Evolutionary conservation across 2,113 vertebrate species (phyloP).

Genomic region (Syngnathus scovelli): DNA sequence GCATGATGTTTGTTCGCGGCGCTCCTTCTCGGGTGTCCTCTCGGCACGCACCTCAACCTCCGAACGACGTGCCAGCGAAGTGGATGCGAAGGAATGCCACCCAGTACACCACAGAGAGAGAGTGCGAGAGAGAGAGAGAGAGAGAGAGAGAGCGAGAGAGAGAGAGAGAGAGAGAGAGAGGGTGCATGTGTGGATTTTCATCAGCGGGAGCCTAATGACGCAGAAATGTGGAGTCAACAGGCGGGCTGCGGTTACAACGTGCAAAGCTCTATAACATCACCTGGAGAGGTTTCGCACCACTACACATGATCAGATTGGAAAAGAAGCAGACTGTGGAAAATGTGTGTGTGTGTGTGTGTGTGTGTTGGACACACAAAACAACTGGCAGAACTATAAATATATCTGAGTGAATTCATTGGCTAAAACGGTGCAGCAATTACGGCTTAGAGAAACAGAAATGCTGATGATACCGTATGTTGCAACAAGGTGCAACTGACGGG

Average conservation of each 20-base stretch:
- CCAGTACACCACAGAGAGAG: neutral
- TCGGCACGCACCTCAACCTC: slow-evolving; percentile 43
- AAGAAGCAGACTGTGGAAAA: neutral
- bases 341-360: neutral
- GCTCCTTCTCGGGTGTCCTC: slow-evolving; percentile 29
- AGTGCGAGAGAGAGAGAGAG: neutral
- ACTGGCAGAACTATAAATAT: neutral
- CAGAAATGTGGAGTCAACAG: slow-evolving; percentile 25
- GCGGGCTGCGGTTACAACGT: neutral
- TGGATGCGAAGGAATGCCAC: slow-evolving; percentile 57
- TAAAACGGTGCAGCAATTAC: neutral
- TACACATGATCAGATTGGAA: neutral
- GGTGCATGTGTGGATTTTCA: slow-evolving; percentile 13
- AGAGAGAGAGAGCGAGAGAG: neutral
- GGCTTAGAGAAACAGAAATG: too few relatives aligned
- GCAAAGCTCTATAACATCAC: neutral
- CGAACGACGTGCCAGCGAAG: slow-evolving; percentile 32
- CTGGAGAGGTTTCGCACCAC: neutral
- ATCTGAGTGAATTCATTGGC: neutral
- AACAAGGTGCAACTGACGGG: neutral
- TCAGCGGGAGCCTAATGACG: slow-evolving; percentile 16
- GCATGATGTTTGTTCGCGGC: slow-evolving; percentile 43
- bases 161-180: neutral
- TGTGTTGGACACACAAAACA: neutral
- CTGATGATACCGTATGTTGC: neutral